Evolutionary conservation across 1,140 invertebrate species (phyloP).

Genomic region (Euborellia annulipes): DNA sequence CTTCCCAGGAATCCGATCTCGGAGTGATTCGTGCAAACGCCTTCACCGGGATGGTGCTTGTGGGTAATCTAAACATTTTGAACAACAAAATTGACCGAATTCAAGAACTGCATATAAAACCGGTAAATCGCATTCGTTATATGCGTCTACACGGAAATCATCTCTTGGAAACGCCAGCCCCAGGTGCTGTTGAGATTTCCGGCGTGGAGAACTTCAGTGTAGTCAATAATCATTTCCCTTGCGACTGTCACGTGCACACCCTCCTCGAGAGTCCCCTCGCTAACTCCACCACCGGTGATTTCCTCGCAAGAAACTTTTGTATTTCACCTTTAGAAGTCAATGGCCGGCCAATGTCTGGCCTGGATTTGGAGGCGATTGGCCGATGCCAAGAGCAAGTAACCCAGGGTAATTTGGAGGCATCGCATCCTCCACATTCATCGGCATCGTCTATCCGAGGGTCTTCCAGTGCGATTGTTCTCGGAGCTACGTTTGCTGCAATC

Average conservation of each 20-base stretch:
- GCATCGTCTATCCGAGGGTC: too few relatives aligned
- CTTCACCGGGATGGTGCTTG: conserved; percentile 49
- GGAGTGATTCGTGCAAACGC: conserved; percentile 41
- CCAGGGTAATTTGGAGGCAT: conserved; percentile 43
- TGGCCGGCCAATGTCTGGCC: conserved; percentile 47
- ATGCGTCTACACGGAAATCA: conserved; percentile 65
- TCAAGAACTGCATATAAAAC: conserved; percentile 47
- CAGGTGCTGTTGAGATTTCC: conserved; percentile 44
- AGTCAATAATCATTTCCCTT: conserved; percentile 62
- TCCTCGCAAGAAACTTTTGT: conserved; percentile 61
- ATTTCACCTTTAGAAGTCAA: conserved; percentile 69
- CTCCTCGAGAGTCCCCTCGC: conserved; percentile 54
- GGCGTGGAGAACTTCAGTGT: conserved; percentile 49
- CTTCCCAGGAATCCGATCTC: conserved; percentile 47
- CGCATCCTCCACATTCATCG: conserved; percentile 7
- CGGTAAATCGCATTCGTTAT: conserved; percentile 46
- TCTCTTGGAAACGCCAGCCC: conserved; percentile 51
- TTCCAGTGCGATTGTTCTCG: too few relatives aligned
- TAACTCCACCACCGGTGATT: conserved; percentile 38
- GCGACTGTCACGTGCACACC: conserved; percentile 62
- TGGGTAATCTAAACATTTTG: conserved; percentile 51
- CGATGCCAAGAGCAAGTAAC: conserved; percentile 47
- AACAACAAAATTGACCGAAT: conserved; percentile 73
- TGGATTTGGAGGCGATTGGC: conserved; percentile 49
- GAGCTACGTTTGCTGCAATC: too few relatives aligned